Conservation (phyloP, 37 sponge, comb jelly and placozoan species). For the Aplysina aerophoba region DNA sequence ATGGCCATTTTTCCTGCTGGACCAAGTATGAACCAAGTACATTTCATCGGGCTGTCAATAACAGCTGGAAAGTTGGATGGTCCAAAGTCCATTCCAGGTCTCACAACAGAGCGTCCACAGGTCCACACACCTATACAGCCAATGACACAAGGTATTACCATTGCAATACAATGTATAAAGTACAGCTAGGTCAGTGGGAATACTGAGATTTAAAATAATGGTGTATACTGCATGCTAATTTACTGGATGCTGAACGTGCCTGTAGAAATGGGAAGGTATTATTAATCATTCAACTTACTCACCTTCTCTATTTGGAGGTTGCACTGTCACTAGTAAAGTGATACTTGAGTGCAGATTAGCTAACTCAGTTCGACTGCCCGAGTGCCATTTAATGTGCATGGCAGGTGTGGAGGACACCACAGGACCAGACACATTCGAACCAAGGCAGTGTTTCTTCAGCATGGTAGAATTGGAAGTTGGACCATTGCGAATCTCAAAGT, state of each 20-base stretch:
- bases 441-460: neutral
- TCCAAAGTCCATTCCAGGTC: neutral
- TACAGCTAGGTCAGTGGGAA: too few relatives aligned
- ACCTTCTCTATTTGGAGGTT: neutral
- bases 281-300: neutral
- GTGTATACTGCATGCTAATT: too few relatives aligned
- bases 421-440: neutral
- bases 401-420: conserved; percentile 9
- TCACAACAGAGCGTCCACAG: too few relatives aligned
- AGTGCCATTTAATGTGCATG: conserved; percentile 6
- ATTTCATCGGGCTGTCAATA: neutral
- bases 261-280: neutral
- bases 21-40: neutral
- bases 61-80: conserved; percentile 4
- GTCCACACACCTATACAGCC: too few relatives aligned
- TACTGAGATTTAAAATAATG: too few relatives aligned
- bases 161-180: too few relatives aligned
- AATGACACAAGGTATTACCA: too few relatives aligned
- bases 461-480: neutral
- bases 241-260: too few relatives aligned
- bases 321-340: too few relatives aligned
- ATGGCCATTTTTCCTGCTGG: neutral
- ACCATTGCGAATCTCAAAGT: conserved; percentile 3
- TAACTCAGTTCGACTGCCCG: neutral
- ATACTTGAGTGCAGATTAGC: neutral